phyloP scores from a whole-genome alignment of 1,140 invertebrate genomes.

The Drosophila mayri region DNA sequence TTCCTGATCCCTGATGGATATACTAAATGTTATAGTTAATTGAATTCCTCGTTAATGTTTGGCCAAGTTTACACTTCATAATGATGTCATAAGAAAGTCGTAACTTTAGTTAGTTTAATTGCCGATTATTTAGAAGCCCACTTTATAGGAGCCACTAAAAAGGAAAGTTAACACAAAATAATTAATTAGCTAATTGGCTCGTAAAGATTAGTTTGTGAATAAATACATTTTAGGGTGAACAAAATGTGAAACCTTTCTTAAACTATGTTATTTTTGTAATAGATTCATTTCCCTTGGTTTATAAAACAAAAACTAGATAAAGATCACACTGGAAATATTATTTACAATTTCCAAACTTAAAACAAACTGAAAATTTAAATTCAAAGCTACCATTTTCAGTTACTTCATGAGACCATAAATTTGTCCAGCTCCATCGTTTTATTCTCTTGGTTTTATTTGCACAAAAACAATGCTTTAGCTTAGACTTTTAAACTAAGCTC shows the following conservation, averaged over 20 bases:
- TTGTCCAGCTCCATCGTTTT: neutral
- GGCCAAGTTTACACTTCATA: neutral
- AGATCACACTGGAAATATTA: no score
- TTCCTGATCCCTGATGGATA: constrained; percentile 9
- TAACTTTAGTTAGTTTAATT: constrained; percentile 5
- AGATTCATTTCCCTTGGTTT: neutral
- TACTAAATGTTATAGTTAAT: neutral
- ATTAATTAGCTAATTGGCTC: constrained; percentile 18
- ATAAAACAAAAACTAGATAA: neutral
- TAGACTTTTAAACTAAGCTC: constrained; percentile 2
- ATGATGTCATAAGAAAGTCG: constrained; percentile 12
- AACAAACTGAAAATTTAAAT: neutral
- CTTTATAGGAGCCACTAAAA: constrained; percentile 3
- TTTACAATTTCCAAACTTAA: no score
- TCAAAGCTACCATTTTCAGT: neutral
- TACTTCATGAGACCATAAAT: neutral
- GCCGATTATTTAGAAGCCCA: neutral
- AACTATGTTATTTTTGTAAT: neutral
- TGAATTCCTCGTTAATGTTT: neutral
- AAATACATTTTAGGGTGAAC: neutral
- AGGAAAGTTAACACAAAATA: constrained; percentile 8
- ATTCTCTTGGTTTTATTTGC: neutral
- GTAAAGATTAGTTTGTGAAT: neutral
- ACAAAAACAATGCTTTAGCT: constrained; percentile 2
- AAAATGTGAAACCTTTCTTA: neutral